Base-by-base conservation (phyloP, 2,113 vertebrate species). In the western clawed frog (Xenopus tropicalis) region DNA sequence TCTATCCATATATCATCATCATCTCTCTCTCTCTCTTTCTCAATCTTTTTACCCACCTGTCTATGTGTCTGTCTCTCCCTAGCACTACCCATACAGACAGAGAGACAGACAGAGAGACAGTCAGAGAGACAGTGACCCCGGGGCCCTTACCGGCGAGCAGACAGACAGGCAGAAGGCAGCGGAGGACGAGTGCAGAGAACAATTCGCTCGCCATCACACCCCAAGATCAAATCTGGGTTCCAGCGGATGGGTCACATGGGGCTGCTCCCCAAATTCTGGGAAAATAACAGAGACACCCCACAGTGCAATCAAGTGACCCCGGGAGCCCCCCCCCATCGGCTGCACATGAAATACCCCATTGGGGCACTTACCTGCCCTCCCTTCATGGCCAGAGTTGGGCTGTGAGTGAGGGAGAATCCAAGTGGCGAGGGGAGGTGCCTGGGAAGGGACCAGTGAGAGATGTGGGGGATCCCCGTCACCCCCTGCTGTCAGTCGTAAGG, bases 141-240 rank as follows among this genome's bases (percentile, higher is more conserved):
- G n/a, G 6, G 29, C 29, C 29, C 90, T 90, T 76, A 88, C 90
- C 91, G 66, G 84, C 70, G 74, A 87, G 70, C 70, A 91, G 81
- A 23, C 83, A 69, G 56, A 90, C 68, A 3, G 84, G 85, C 6
- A 90, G 83, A 25, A 87, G 72, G 44, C 87, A 74, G 75, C 84
- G 83, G 80, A 89, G 91, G 58, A 89, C 77, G 23, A 91, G 66
- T 44, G 82, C 85, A 24, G 85, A 80, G 42, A 77, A 22, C 13
- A 85, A 78, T 57, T 87, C 84, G 6, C 77, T 81, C 16, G 86
- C 86, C 83, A 76, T 83, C 61, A 51, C 82, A 46, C 29, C 51
- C 2, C 9, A 37, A 37, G 29, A 5, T 37, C 29, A 37, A 1
- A 56, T 14, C 61, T 23, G 21, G 20, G 20, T 10, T 13, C 48